These are phyloP conservation scores for Atethmia centrago DNA, from an alignment of 2,888 invertebrate genomes.

Conservation along the genomic window DNA sequence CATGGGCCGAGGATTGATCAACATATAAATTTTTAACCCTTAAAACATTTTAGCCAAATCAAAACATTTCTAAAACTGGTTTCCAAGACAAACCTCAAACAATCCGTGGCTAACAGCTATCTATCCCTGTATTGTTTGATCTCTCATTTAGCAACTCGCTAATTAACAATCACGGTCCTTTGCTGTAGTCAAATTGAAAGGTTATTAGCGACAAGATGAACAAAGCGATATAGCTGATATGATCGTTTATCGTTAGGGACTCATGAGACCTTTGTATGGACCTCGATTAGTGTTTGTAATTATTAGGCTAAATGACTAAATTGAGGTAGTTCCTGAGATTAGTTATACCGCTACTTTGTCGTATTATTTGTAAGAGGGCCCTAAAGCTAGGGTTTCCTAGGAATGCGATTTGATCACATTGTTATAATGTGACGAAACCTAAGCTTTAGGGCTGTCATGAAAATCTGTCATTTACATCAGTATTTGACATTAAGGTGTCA, in stretches of 20 bases:
- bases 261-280: constrained; percentile 27
- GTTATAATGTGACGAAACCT: too few relatives aligned
- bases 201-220: constrained; percentile 45
- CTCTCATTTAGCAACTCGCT: constrained; percentile 29
- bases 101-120: constrained; percentile 3
- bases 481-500: not conserved
- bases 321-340: not conserved
- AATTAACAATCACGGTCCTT: constrained; percentile 42
- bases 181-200: constrained; percentile 36
- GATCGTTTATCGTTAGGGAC: constrained; percentile 25
- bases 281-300: constrained; percentile 27
- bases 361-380: too few relatives aligned
- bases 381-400: not conserved
- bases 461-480: not conserved
- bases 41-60: not conserved
- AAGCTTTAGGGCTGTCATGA: too few relatives aligned
- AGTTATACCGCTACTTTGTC: too few relatives aligned
- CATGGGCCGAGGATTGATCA: not conserved
- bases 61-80: constrained; percentile 12
- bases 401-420: not conserved
- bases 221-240: constrained; percentile 23
- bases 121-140: constrained; percentile 12
- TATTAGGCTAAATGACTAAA: constrained; percentile 23
- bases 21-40: not conserved
- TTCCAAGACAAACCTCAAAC: not conserved